phyloP scores from a whole-genome alignment of 2,797 vertebrate species.

The Gobionotothen gibberifrons region DNA sequence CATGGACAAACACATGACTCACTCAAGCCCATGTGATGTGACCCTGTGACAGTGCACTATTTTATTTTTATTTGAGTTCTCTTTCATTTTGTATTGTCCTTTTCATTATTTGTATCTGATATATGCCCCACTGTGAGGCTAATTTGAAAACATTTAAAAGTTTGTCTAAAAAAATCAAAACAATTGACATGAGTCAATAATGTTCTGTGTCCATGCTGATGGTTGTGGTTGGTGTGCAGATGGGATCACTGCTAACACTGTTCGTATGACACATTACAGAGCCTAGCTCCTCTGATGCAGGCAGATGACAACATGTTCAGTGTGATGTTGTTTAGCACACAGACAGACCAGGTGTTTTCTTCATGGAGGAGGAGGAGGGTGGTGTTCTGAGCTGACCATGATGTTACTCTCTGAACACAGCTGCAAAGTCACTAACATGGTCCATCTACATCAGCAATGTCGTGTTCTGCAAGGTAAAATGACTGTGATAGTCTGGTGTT shows the following conservation, averaged over 20 bases:
- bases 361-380: conserved; percentile 33
- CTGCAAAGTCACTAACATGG: conserved; percentile 12
- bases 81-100: no score
- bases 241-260: no score
- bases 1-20: conserved; percentile 74
- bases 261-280: no score
- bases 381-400: conserved; percentile 25
- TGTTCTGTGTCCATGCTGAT: background rate
- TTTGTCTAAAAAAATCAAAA: conserved; percentile 13
- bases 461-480: no score
- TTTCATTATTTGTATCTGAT: no score
- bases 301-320: background rate
- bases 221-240: no score
- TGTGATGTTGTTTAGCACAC: conserved; percentile 26
- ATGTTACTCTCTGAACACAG: conserved; percentile 34
- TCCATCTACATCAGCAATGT: background rate
- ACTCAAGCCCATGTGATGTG: conserved; percentile 40
- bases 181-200: background rate
- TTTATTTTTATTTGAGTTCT: no score
- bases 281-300: background rate
- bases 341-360: conserved; percentile 53
- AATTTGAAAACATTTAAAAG: no score
- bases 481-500: no score
- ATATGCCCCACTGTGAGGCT: no score
- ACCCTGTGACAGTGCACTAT: conserved; percentile 22